phyloP scores from a whole-genome alignment of 2,113 vertebrate genomes.

The Nematolebias whitei region DNA sequence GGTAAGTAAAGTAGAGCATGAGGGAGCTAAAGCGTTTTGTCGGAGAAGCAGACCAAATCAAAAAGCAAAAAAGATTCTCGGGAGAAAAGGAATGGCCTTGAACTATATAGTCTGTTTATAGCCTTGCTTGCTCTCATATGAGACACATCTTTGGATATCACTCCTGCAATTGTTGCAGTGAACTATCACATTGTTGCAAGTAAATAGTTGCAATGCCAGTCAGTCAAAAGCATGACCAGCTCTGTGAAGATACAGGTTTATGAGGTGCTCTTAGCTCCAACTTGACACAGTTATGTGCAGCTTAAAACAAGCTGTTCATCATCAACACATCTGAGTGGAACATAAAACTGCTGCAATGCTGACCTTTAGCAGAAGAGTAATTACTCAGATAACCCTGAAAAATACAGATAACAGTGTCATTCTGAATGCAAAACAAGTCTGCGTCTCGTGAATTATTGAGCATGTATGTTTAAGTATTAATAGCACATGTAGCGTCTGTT shows the following conservation, averaged over 20 bases:
- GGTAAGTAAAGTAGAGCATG: constrained; percentile 19
- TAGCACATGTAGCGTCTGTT: not conserved
- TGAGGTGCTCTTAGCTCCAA: constrained; percentile 6
- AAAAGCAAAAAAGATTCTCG: constrained; percentile 31
- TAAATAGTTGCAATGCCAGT: not conserved
- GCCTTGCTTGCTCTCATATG: constrained; percentile 38
- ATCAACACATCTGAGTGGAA: not conserved
- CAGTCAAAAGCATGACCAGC: constrained; percentile 11
- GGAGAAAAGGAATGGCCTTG: constrained; percentile 54
- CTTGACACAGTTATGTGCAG: not conserved
- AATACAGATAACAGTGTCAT: not conserved
- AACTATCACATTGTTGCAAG: constrained; percentile 30
- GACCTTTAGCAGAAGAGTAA: not conserved
- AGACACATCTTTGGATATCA: constrained; percentile 12
- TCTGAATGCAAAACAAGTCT: not conserved
- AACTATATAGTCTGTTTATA: constrained; percentile 61
- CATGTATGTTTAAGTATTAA: not conserved
- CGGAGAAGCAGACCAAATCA: constrained; percentile 15
- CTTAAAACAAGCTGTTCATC: not conserved
- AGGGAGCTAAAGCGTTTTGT: constrained; percentile 30
- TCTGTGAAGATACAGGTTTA: not conserved
- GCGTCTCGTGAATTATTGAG: not conserved
- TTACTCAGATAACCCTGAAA: not conserved
- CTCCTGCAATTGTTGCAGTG: constrained; percentile 46
- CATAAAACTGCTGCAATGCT: not conserved